A percentile compares a stretch with the other conserved stretches of the same genome.
These are phyloP conservation scores for Wasmannia auropunctata DNA, from an alignment of 1,140 invertebrate genomes.

Conservation along the genomic window DNA sequence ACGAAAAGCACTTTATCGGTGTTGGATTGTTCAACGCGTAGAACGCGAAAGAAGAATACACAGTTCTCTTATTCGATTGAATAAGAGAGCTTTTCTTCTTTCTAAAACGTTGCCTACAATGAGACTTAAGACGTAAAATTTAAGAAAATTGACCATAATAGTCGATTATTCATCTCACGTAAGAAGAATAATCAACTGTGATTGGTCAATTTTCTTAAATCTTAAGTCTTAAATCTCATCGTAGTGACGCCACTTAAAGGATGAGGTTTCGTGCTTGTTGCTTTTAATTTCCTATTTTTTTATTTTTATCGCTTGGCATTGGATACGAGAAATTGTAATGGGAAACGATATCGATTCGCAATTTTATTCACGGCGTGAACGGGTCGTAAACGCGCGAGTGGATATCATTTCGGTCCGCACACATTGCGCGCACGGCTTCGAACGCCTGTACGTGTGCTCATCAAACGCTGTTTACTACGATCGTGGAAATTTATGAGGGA, in stretches of 20 bases:
- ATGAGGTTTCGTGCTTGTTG: too few species aligned
- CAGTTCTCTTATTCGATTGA: too few species aligned
- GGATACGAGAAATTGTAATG: neutral
- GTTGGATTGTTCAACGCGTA: neutral
- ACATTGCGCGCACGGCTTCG: neutral
- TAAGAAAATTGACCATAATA: too few species aligned
- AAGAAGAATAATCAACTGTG: too few species aligned
- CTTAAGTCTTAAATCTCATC: too few species aligned
- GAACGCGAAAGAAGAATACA: neutral
- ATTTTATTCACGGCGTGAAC: neutral
- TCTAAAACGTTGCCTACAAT: too few species aligned
- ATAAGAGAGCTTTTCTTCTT: too few species aligned
- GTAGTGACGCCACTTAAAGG: too few species aligned
- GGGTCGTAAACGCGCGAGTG: conserved; percentile 16
- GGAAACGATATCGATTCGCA: neutral
- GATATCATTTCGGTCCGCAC: conserved; percentile 1
- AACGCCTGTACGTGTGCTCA: conserved; percentile 9
- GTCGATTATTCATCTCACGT: too few species aligned
- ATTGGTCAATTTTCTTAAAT: too few species aligned
- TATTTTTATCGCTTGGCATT: neutral
- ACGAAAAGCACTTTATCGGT: neutral
- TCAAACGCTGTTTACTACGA: conserved; percentile 59
- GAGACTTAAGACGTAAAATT: too few species aligned
- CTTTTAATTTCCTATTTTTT: neutral
- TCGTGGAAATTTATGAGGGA: conserved; percentile 56